Evolutionary conservation across 2,888 invertebrate genomes (phyloP).

Genomic region (Drosophila paranaensis): DNA sequence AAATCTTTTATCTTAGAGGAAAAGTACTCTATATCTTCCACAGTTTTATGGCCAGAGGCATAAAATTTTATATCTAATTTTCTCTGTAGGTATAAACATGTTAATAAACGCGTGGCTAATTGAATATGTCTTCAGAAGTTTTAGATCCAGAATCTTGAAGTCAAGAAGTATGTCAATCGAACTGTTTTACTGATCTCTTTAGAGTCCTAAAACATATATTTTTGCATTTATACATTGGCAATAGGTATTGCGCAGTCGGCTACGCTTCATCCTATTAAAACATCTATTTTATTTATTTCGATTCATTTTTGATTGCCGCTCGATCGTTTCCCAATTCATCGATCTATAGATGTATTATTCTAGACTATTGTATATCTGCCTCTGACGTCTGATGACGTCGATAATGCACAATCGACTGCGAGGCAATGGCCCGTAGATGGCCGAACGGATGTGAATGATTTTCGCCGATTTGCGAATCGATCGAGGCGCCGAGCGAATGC

Average conservation of each 20-base stretch:
- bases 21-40: neutral
- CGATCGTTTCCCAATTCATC: neutral
- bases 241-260: neutral
- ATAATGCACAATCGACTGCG: neutral
- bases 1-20: neutral
- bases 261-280: neutral
- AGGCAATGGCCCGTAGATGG: constrained; percentile 17
- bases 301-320: neutral
- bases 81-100: neutral
- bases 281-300: neutral
- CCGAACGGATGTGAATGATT: constrained; percentile 34
- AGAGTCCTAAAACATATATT: too few species aligned
- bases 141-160: neutral
- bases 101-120: too few species aligned
- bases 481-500: constrained; percentile 15
- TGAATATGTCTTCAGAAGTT: neutral
- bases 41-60: neutral
- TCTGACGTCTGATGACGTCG: constrained; percentile 11
- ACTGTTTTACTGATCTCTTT: neutral
- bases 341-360: neutral
- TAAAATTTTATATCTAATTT: neutral
- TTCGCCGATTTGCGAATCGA: constrained; percentile 21
- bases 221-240: too few species aligned
- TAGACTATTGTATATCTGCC: neutral
- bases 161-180: neutral